Conservation (phyloP, 2,113 vertebrate species). For the Choloepus hoffmanni region DNA sequence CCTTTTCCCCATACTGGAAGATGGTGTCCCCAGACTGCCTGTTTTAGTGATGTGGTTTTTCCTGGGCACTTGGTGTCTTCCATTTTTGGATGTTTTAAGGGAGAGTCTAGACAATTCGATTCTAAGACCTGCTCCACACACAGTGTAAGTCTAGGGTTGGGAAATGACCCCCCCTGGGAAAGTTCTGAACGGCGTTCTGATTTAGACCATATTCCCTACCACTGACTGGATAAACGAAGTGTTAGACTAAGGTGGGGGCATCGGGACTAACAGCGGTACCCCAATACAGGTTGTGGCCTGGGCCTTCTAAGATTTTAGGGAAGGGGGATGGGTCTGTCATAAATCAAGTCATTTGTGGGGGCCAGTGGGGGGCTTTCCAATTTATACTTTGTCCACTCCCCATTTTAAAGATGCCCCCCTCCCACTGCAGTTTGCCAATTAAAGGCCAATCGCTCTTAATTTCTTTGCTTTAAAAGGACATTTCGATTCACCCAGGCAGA, state of each 20-base stretch:
- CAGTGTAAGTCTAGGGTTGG: background rate
- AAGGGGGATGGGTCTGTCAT: background rate
- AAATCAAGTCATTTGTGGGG: background rate
- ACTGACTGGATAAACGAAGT: background rate
- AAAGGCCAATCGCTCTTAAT: conserved; percentile 68
- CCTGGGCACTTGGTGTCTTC: background rate
- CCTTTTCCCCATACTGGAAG: background rate
- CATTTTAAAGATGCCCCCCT: conserved; percentile 53
- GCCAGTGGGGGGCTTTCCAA: accelerated
- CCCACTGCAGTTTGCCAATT: conserved; percentile 61
- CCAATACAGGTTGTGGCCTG: background rate
- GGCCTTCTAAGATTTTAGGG: background rate
- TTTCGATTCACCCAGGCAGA: conserved; percentile 72
- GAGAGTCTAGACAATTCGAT: background rate
- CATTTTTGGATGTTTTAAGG: background rate
- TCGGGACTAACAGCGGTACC: background rate
- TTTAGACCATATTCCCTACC: background rate
- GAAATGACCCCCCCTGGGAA: background rate
- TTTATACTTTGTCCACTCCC: conserved; percentile 31
- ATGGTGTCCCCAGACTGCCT: background rate
- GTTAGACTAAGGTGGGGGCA: background rate
- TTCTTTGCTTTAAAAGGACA: conserved; percentile 74
- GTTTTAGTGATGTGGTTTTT: background rate
- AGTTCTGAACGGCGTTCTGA: background rate
- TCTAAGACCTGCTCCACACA: background rate